Base-by-base conservation (phyloP, 2,797 vertebrate species). In the Crax fasciolata region DNA sequence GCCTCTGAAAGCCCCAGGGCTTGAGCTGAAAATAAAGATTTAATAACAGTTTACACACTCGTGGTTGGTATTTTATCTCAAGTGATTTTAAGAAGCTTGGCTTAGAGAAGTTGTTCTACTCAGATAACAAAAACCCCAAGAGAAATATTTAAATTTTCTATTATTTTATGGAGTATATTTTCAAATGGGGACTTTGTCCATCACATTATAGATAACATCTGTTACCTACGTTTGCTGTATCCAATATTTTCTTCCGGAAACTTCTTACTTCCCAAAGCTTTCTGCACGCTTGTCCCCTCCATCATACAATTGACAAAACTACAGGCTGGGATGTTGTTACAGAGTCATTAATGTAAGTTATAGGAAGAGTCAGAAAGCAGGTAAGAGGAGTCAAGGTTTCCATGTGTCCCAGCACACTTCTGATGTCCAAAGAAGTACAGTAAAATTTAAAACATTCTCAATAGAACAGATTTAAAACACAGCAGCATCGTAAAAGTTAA, bases 1-100 rank as follows among this genome's bases (percentile, higher is more conserved):
- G 97, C 78, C 87, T 98, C 98, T 4, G 96, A 96, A 74, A 98
- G 95, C 46, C 98, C 98, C n/a, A 98, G 93, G 76, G 98, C 98
- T 86, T 98, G 95, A 12, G 90, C 98, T 98, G 96, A 73, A 97
- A 95, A 78, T 18, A 75, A 44, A 87, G 63, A 73, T 63, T 30
- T 27, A 74, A 54, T 9, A 10, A 68, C 0, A 67, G 14, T 70
- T 90, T 44, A 84, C 19, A 52, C 25, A 62, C 16, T 87, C 17
- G 38, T 10, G 27, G 68, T 38, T 30, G 49, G 25, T 46, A 41
- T 92, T 89, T 77, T 38, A 51, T 24, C 44, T 48, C 48, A 70
- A 32, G 21, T 52, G 68, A 83, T 65, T 68, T 86, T 66, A 55
- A 62, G 68, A 83, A 77, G 19, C 27, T 30, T 61, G 61, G 49